Conservation (phyloP, 2,797 vertebrate genomes). For the Scyliorhinus canicula region DNA sequence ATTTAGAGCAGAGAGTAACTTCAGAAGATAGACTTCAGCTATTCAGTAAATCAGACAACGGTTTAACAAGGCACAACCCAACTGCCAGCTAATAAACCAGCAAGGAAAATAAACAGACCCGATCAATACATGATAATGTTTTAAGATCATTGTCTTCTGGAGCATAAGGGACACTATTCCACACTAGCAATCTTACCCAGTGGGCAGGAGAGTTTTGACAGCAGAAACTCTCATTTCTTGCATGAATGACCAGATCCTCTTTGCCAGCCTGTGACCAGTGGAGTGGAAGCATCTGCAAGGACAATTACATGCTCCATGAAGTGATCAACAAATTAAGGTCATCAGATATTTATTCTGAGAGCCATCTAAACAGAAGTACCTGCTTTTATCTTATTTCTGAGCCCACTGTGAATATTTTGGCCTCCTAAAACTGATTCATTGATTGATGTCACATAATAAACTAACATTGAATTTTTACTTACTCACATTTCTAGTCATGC, state of each 20-base stretch:
- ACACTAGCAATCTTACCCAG: background rate
- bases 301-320: background rate
- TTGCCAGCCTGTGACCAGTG: background rate
- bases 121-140: background rate
- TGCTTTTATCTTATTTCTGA: background rate
- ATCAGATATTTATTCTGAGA: background rate
- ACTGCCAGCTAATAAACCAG: background rate
- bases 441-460: background rate
- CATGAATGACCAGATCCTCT: slow-evolving; percentile 14
- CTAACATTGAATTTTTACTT: background rate
- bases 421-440: background rate
- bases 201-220: background rate
- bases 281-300: slow-evolving; percentile 3
- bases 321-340: slow-evolving; percentile 4
- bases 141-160: slow-evolving; percentile 2
- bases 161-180: background rate
- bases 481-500: background rate
- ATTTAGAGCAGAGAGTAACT: background rate
- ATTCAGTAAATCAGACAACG: background rate
- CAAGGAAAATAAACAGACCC: background rate
- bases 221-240: background rate
- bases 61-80: background rate
- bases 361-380: background rate
- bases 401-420: background rate
- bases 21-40: background rate